A percentile compares a stretch with the other conserved stretches of the same genome.
These are phyloP conservation scores for roundworm (Caenorhabditis elegans) DNA, from an alignment of 1,140 invertebrate species.

Conservation along the genomic window DNA sequence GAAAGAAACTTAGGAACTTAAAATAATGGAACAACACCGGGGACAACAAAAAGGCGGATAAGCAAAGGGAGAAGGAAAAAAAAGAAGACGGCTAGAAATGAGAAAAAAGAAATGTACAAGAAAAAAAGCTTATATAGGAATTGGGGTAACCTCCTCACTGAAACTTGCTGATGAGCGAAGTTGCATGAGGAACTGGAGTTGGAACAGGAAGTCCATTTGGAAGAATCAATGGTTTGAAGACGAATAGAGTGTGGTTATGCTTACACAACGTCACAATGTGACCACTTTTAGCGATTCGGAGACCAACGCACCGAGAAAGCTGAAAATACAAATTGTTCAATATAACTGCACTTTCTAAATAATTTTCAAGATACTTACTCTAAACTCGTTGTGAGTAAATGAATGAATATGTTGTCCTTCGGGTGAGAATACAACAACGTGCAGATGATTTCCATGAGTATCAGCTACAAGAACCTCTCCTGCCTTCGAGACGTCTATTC, in stretches of 20 bases:
- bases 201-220: conserved; percentile 12
- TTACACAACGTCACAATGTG: conserved; percentile 94
- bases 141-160: neutral
- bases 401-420: conserved; percentile 43
- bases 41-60: conserved; percentile 23
- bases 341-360: no score
- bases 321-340: conserved; percentile 42
- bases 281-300: conserved; percentile 93
- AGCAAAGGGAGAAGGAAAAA: conserved; percentile 10
- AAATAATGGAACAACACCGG: conserved; percentile 7
- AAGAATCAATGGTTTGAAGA: conserved; percentile 90
- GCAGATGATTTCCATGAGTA: conserved; percentile 94
- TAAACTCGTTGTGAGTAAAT: conserved; percentile 41
- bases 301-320: conserved; percentile 90
- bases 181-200: neutral
- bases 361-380: no score
- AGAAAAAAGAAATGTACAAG: conserved; percentile 2
- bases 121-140: neutral
- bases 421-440: conserved; percentile 82
- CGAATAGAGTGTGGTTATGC: conserved; percentile 95
- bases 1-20: conserved; percentile 26
- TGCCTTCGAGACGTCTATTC: conserved; percentile 92
- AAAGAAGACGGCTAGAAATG: conserved; percentile 26
- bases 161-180: conserved; percentile 13
- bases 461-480: conserved; percentile 93